Base-by-base conservation (phyloP, 2,888 invertebrate species). In the Agrochola macilenta region DNA sequence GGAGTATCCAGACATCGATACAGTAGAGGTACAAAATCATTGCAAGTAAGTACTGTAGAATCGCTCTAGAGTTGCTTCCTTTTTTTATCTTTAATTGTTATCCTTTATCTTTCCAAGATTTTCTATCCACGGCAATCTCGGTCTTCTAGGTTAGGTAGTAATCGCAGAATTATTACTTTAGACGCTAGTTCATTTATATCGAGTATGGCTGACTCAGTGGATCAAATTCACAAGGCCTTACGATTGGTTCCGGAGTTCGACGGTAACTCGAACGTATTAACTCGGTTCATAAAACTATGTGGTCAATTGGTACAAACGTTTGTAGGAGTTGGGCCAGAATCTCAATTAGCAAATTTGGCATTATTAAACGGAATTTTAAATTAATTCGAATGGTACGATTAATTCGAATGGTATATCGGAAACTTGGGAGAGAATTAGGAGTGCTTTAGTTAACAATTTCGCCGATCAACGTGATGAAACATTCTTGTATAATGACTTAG, bases 401-500 rank as follows among this genome's bases (percentile, higher is more conserved):
- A 89, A 88, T 49, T 80, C 88, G 0, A 88, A 88, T 17, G 87
- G 90, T 0, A 87, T 88, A 9, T n/a, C 54, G 11, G 23, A 54
- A n/a, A 54, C n/a, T 54, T 54, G 54, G 54, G n/a, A 54, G 11
- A n/a, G 54, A n/a, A 54, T 54, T 23, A 54, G 23, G 23, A 54
- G 54, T 54, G 54, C 23, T 54, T 54, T 54, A 3, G 54, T 54
- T 23, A 54, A 54, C 23, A 54, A 54, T 54, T 54, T n/a, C 0
- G 54, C 23, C 54, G 54, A n/a, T 11, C n/a, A 54, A n/a, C 54
- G 54, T 4, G 54, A 54, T n/a, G 23, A 54, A 1, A 54, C 54
- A 11, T 54, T n/a, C 0, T n/a, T 54, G n/a, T 54, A n/a, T 3
- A 54, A 54, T 54, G 54, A 54, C 54, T 8, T 54, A 9, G 23